These are phyloP conservation scores for Cheilosia variabilis DNA, from an alignment of 2,888 invertebrate species.

Conservation along the genomic window DNA sequence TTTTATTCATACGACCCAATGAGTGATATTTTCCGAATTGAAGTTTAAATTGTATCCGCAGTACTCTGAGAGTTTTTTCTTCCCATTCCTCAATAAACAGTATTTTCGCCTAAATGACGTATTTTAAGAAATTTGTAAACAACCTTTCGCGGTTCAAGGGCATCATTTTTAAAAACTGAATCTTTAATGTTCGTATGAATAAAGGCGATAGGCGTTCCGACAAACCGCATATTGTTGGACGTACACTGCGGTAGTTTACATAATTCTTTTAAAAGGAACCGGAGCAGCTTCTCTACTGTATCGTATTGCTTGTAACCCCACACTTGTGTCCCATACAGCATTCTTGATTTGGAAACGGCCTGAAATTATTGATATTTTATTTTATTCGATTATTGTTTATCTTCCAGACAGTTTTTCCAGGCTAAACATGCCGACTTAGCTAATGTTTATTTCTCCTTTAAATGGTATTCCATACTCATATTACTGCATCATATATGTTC, in stretches of 20 bases:
- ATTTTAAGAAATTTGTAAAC: too few species aligned
- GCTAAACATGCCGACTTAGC: too few species aligned
- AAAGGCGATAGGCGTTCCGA: not conserved
- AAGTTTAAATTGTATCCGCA: not conserved
- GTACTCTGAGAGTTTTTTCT: not conserved
- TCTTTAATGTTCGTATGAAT: not conserved
- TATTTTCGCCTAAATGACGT: constrained; percentile 1
- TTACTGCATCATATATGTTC: too few species aligned
- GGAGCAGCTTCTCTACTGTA: not conserved
- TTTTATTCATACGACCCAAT: too few species aligned
- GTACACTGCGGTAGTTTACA: not conserved
- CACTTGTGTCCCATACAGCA: not conserved
- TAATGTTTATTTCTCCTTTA: too few species aligned
- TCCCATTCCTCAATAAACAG: not conserved
- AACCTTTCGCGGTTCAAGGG: not conserved
- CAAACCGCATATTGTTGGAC: not conserved
- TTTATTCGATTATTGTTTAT: too few species aligned
- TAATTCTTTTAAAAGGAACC: not conserved
- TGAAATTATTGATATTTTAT: too few species aligned
- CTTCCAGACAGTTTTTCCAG: too few species aligned
- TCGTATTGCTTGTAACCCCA: not conserved
- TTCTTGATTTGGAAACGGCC: not conserved
- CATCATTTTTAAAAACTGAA: not conserved
- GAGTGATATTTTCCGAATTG: not conserved
- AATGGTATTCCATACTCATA: too few species aligned